Percentiles rank a stretch among this genome's conserved stretches.
Evolutionary conservation across 1,140 invertebrate genomes (phyloP).

Genomic region (Zaprionus vittiger): DNA sequence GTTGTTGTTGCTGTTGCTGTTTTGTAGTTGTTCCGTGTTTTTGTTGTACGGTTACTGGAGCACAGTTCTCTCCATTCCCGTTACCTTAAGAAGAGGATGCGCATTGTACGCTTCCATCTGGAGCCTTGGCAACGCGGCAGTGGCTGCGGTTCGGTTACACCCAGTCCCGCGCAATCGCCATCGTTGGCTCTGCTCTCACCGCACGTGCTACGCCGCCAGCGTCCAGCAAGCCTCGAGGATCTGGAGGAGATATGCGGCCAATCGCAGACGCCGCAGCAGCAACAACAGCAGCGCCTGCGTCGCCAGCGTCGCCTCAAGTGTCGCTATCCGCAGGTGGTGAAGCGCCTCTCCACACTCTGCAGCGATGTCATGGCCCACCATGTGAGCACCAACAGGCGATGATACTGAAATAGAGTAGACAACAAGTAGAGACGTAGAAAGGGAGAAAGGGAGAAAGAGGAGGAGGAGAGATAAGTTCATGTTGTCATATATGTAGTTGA

Average conservation of each 20-base stretch:
- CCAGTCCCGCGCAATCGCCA: conserved; percentile 78
- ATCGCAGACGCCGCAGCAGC: conserved; percentile 32
- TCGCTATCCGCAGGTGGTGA: conserved; percentile 83
- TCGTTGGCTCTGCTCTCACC: conserved; percentile 78
- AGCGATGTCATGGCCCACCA: conserved; percentile 80
- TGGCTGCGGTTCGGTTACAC: conserved; percentile 69
- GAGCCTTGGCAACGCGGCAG: conserved; percentile 82
- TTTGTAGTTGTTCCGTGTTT: not conserved
- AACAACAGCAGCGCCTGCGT: conserved; percentile 40
- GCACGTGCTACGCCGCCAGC: conserved; percentile 76
- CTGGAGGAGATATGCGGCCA: conserved; percentile 34
- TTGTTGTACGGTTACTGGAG: conserved; percentile 17
- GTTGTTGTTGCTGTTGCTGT: conserved; percentile 32
- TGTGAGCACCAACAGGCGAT: conserved; percentile 52
- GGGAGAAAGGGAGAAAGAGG: not conserved
- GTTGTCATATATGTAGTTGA: no score
- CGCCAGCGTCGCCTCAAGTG: conserved; percentile 67
- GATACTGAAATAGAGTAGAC: not conserved
- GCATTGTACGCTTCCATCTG: conserved; percentile 83
- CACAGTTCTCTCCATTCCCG: not conserved
- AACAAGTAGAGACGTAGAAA: not conserved
- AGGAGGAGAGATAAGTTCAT: no score
- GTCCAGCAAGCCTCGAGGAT: conserved; percentile 75
- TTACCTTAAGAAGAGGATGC: conserved; percentile 56
- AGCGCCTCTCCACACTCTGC: conserved; percentile 78